phyloP scores from a whole-genome alignment of 2,888 invertebrate genomes.

The Phymatocera aterrima region DNA sequence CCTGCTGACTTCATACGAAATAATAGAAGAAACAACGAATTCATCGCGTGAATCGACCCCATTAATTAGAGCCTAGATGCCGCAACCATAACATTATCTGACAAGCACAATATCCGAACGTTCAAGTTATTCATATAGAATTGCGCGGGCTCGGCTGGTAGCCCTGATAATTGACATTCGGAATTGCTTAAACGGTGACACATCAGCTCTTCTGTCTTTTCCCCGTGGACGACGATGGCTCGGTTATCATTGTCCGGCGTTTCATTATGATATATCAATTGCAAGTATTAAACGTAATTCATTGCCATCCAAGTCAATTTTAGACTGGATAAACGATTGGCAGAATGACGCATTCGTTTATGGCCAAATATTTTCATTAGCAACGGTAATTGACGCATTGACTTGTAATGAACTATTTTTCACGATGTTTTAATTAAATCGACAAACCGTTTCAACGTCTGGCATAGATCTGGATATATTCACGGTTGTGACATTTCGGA shows the following conservation, averaged over 20 bases:
- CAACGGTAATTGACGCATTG: too few species aligned
- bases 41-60: slow-evolving; percentile 3
- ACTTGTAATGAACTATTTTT: too few species aligned
- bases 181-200: not conserved
- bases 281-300: not conserved
- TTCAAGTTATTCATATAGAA: slow-evolving; percentile 3
- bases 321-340: not conserved
- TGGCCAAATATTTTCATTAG: not conserved
- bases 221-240: not conserved
- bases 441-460: too few species aligned
- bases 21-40: slow-evolving; percentile 1
- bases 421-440: too few species aligned
- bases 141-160: not conserved
- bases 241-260: not conserved
- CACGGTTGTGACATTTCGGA: too few species aligned
- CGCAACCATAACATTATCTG: not conserved
- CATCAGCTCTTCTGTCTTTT: not conserved
- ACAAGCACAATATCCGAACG: not conserved
- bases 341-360: not conserved
- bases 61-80: not conserved
- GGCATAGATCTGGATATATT: too few species aligned
- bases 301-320: not conserved
- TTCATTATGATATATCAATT: too few species aligned
- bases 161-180: slow-evolving; percentile 7
- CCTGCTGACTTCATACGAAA: not conserved